These are phyloP conservation scores for Dicycla oo DNA, from an alignment of 2,888 invertebrate species.

Conservation along the genomic window DNA sequence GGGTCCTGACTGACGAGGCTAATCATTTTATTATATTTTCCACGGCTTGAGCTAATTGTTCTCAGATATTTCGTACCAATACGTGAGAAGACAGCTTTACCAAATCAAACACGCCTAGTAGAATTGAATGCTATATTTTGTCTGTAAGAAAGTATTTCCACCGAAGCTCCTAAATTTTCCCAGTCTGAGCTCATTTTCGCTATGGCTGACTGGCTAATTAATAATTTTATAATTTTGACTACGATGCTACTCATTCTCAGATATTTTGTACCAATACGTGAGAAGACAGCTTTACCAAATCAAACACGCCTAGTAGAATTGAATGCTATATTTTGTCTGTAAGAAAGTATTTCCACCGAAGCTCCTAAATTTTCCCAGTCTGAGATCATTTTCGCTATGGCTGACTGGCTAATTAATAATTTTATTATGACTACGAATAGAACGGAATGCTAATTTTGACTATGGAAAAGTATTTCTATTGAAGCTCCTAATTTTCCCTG, in stretches of 20 bases:
- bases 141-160: not conserved
- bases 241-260: not conserved
- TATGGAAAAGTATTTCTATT: not conserved
- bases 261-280: not conserved
- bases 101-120: not conserved
- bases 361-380: not conserved
- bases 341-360: not conserved
- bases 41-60: not conserved
- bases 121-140: not conserved
- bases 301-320: not conserved
- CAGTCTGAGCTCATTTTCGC: slow-evolving; percentile 1
- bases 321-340: not conserved
- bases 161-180: not conserved
- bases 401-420: too few relatives aligned
- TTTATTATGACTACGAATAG: too few relatives aligned
- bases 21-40: not conserved
- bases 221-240: too few relatives aligned
- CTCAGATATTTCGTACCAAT: not conserved
- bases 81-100: not conserved
- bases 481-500: not conserved
- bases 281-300: not conserved
- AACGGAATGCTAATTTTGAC: too few relatives aligned
- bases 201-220: too few relatives aligned
- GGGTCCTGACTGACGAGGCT: not conserved
- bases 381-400: slow-evolving; percentile 1